Percentiles rank a stretch among this genome's conserved stretches.
Evolutionary conservation across 2,888 invertebrate genomes (phyloP).

Genomic region (Formica aserva): DNA sequence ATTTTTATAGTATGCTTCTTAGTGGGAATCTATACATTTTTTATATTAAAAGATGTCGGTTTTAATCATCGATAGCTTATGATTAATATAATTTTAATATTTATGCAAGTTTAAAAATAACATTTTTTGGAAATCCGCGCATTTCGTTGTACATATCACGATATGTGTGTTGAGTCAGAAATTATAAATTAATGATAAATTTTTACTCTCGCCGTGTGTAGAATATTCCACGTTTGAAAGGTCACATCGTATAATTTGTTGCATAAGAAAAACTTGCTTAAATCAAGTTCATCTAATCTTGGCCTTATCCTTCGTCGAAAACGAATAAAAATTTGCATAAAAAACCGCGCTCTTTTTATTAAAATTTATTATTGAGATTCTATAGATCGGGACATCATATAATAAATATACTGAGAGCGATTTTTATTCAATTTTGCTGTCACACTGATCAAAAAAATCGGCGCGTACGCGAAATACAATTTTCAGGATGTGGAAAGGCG

Average conservation of each 20-base stretch:
- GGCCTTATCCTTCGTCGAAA: neutral
- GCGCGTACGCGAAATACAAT: slow-evolving; percentile 29
- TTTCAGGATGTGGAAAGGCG: slow-evolving; percentile 37
- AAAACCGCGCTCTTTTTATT: neutral
- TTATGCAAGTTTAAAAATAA: neutral
- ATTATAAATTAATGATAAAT: neutral
- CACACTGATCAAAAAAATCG: slow-evolving; percentile 11
- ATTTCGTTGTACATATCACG: neutral
- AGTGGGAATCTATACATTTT: neutral
- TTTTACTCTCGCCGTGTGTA: neutral
- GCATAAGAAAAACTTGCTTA: neutral
- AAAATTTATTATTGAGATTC: neutral
- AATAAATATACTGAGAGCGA: neutral
- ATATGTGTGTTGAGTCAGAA: neutral
- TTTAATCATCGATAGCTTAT: neutral
- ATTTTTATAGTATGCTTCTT: neutral
- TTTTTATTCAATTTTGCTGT: slow-evolving; percentile 16
- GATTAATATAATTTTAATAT: neutral
- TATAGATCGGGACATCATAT: neutral
- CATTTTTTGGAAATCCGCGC: neutral
- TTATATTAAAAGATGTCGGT: neutral
- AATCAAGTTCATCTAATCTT: neutral
- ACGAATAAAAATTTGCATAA: neutral
- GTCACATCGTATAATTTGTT: neutral
- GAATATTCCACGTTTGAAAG: neutral